Base-by-base conservation (phyloP, 53 echinoderm and acorn worm genomes). In the Holothuria leucospilota region DNA sequence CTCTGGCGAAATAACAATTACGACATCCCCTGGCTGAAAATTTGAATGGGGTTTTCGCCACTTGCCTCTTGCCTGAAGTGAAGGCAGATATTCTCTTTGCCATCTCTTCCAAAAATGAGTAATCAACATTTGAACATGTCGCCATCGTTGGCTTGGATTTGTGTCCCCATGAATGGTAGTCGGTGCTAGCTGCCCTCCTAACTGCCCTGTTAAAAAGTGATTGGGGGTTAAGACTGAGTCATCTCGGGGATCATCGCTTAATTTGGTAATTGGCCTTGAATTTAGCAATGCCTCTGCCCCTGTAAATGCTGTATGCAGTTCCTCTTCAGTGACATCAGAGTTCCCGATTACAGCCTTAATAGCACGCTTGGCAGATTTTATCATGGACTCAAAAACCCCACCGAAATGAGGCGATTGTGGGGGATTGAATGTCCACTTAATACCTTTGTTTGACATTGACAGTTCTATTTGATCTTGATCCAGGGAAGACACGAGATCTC, bases 351-450 rank as follows among this genome's bases (percentile, higher is more conserved):
- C 51, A 39, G 46, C 77, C 14, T 20, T 38, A n/a, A 75, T 82
- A 20, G 82, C 82, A 34, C 59, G 30, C 25, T 82, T 82, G 20
- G 82, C 82, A 20, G 59, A 20, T 62, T 80, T 80, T n/a, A 80
- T 80, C 28, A 80, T 28, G 10, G 25, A 46, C 20, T 80, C 52
- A 20, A 46, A 52, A 30, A 82, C 82, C 20, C 82, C 82, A 39
- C 82, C 82, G 39, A 82, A 61, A 82, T 82, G 82, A 13, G 82
- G 82, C 21, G 20, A 60, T 12, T 60, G 65, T 20, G 26, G 63
- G 28, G 82, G 82, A 25, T 82, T 60, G 65, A 82, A 82, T 20
- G 59, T 60, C 82, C 82, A 82, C 82, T 60, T 62, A 30, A 82
- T 82, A 20, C 29, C 62, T 24, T 29, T 28, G 29, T 29, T 82